Base-by-base conservation (phyloP, 2,888 invertebrate species). In the Luperina nickerlii region DNA sequence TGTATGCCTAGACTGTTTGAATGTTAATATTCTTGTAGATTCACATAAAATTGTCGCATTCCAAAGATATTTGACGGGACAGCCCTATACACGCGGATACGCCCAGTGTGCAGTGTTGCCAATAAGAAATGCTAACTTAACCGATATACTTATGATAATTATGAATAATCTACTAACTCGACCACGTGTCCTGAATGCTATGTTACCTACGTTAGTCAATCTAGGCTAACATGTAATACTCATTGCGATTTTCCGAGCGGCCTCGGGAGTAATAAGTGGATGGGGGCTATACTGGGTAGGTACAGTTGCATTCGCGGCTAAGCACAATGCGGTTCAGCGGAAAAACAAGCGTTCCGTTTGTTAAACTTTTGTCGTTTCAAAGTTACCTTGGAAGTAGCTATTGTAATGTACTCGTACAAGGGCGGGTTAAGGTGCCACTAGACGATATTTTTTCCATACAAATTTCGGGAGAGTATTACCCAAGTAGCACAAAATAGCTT, bases 241-340 rank as follows among this genome's bases (percentile, higher is more conserved):
- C 71, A 76, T 82, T 90, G 87, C 89, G 81, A 89, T 90, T 91
- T 90, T 90, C 85, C 80, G 63, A 84, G 77, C 83, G 90, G 84
- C 90, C 90, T 92, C 86, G 89, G 89, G 76, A 72, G 72, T 79
- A 83, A 79, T 85, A 79, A 81, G 74, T 85, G 83, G 27, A 81
- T 79, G 78, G 80, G 78, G 78, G 76, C 83, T 79, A 69, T 67
- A 80, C 42, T 63, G 57, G 72, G 68, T 66, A 24, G 54, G 32
- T 68, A 78, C 24, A 42, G 62, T 57, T 63, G 60, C 38, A 54
- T 62, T 74, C 70, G 65, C 27, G 9, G 51, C 60, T 70, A 27
- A 84, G 68, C 69, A 87, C 84, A 87, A 77, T 81, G 74, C 72
- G 62, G 66, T 69, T 63, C 76, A 66, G 65, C 81, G 81, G 84